Percentiles rank a stretch among this genome's conserved stretches.
phyloP scores from a whole-genome alignment of 1,140 invertebrate genomes.

The Papilio polytes region DNA sequence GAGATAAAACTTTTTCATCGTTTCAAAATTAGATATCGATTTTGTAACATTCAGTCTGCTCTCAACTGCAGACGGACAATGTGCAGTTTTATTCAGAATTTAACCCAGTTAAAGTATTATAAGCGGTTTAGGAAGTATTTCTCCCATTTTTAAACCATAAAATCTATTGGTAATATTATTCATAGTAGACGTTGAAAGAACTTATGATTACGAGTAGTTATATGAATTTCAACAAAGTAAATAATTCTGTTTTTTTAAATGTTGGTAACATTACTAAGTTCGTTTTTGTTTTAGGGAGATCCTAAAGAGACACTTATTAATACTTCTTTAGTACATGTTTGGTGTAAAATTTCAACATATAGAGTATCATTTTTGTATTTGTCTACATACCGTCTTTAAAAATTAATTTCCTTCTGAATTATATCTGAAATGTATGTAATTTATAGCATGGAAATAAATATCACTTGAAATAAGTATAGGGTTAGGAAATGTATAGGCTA shows the following conservation, averaged over 20 bases:
- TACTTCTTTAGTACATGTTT: too few species aligned
- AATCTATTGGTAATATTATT: background rate
- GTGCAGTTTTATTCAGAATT: slow-evolving; percentile 15
- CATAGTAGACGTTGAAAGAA: too few species aligned
- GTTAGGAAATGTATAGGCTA: slow-evolving; percentile 8
- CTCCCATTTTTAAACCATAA: background rate
- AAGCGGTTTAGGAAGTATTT: background rate
- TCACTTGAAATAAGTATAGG: background rate
- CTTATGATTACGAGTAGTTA: too few species aligned
- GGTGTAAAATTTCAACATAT: too few species aligned
- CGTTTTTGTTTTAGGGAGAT: too few species aligned
- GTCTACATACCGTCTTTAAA: background rate
- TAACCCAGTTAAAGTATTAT: background rate
- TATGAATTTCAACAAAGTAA: too few species aligned
- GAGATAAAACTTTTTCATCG: slow-evolving; percentile 5
- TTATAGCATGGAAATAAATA: background rate
- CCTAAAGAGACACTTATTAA: too few species aligned
- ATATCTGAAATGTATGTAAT: background rate
- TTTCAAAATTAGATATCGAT: slow-evolving; percentile 20
- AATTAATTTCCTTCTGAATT: background rate
- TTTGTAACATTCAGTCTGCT: background rate
- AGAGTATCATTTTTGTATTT: too few species aligned
- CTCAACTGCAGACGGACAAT: background rate
- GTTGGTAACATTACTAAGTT: too few species aligned
- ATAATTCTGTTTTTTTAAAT: too few species aligned